Conservation (phyloP, 2,113 vertebrate genomes). For the Sceloporus undulatus region DNA sequence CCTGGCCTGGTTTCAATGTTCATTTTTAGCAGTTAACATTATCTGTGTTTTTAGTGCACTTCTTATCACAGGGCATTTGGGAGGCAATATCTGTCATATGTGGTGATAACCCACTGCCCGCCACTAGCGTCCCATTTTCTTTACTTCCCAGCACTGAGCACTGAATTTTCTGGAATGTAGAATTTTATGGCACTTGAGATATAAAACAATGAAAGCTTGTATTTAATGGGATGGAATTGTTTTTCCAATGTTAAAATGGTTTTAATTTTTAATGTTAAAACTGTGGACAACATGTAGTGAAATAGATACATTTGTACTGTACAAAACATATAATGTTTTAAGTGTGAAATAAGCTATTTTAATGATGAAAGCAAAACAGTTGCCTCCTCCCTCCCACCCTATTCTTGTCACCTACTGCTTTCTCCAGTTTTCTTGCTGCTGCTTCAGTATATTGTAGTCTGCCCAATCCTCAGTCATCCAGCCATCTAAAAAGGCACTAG, state of each 20-base stretch:
- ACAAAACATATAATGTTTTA: conserved; percentile 16
- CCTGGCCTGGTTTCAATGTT: conserved; percentile 2
- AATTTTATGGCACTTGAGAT: conserved; percentile 36
- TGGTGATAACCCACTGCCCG: conserved; percentile 30
- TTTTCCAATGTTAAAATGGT: conserved; percentile 15
- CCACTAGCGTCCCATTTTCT: conserved; percentile 13
- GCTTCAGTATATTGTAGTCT: background rate
- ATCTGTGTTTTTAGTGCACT: conserved; percentile 39
- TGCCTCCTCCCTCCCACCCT: background rate
- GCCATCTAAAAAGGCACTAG: background rate
- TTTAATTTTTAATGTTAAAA: conserved; percentile 44
- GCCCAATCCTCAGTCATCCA: background rate
- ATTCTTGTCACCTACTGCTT: background rate
- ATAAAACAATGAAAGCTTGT: conserved; percentile 34
- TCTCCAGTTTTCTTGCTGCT: background rate
- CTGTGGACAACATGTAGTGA: conserved; percentile 5
- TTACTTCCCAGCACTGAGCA: conserved; percentile 24
- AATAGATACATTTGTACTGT: background rate
- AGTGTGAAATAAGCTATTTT: conserved; percentile 14
- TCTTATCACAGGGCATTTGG: conserved; percentile 35
- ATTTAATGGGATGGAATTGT: conserved; percentile 24
- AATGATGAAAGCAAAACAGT: conserved; percentile 7
- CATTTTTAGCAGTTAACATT: conserved; percentile 6
- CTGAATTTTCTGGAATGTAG: conserved; percentile 33
- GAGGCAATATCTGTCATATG: conserved; percentile 23